These are phyloP conservation scores for Petrolisthes cinctipes DNA, from an alignment of 2,888 invertebrate species.

Conservation along the genomic window DNA sequence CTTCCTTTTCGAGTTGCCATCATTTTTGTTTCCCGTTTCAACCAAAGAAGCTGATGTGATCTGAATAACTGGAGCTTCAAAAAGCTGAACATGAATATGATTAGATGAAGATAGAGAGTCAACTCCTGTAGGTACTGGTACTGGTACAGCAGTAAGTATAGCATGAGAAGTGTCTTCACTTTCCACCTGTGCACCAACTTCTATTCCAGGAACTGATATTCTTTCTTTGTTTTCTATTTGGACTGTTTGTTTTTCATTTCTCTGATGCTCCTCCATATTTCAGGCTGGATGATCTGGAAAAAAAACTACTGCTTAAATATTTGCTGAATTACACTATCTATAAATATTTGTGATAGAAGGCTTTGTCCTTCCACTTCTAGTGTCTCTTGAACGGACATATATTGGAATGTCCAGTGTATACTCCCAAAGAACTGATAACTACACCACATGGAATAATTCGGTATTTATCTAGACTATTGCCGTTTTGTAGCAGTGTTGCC, in stretches of 20 bases:
- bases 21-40: background rate
- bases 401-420: too few species aligned
- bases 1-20: background rate
- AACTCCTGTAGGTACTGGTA: background rate
- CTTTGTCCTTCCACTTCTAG: too few species aligned
- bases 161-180: constrained; percentile 7
- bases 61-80: constrained; percentile 49
- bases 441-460: too few species aligned
- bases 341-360: too few species aligned
- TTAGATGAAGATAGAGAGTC: constrained; percentile 14
- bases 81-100: constrained; percentile 40
- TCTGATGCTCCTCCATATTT: constrained; percentile 20
- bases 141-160: constrained; percentile 16
- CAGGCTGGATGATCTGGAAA: background rate
- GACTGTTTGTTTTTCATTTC: background rate
- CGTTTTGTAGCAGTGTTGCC: too few species aligned
- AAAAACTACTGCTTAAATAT: background rate
- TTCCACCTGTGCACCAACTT: background rate
- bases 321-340: too few species aligned
- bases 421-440: too few species aligned
- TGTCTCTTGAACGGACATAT: too few species aligned
- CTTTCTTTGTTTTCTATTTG: background rate
- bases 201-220: background rate
- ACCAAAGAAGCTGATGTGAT: constrained; percentile 35
- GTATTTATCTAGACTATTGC: too few species aligned